These are phyloP conservation scores for Tenthredo notha DNA, from an alignment of 2,888 invertebrate species.

Conservation along the genomic window DNA sequence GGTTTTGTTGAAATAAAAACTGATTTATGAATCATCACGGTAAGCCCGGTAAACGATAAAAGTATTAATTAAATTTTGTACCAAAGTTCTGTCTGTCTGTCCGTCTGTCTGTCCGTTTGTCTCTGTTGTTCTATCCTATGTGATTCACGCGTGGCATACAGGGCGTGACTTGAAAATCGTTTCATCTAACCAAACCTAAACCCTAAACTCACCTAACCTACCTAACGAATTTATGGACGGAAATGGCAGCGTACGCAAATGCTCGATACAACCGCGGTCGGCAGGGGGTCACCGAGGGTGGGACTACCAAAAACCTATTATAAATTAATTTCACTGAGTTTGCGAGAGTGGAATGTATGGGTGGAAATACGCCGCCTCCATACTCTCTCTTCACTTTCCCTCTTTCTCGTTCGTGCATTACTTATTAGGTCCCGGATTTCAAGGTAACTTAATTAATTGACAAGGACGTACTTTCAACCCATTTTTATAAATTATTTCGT, in stretches of 20 bases:
- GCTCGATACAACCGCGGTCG: slow-evolving; percentile 35
- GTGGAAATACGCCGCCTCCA: neutral
- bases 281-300: neutral
- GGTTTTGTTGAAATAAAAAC: slow-evolving; percentile 40
- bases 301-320: slow-evolving; percentile 52
- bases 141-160: slow-evolving; percentile 43
- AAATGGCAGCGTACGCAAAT: slow-evolving; percentile 57
- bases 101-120: neutral
- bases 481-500: slow-evolving; percentile 38
- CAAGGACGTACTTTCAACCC: slow-evolving; percentile 26
- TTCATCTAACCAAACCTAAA: slow-evolving; percentile 31
- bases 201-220: slow-evolving; percentile 38
- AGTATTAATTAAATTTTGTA: slow-evolving; percentile 47
- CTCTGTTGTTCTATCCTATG: neutral
- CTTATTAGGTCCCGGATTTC: slow-evolving; percentile 28
- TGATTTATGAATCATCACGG: slow-evolving; percentile 44
- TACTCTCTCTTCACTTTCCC: neutral
- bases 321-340: slow-evolving; percentile 53
- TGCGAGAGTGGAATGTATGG: slow-evolving; percentile 41
- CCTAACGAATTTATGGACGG: slow-evolving; percentile 53
- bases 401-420: slow-evolving; percentile 26
- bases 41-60: slow-evolving; percentile 34
- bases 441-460: slow-evolving; percentile 43
- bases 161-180: slow-evolving; percentile 12
- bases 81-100: neutral